Conservation (phyloP, 2,797 vertebrate species). For the Acanthopagrus latus region DNA sequence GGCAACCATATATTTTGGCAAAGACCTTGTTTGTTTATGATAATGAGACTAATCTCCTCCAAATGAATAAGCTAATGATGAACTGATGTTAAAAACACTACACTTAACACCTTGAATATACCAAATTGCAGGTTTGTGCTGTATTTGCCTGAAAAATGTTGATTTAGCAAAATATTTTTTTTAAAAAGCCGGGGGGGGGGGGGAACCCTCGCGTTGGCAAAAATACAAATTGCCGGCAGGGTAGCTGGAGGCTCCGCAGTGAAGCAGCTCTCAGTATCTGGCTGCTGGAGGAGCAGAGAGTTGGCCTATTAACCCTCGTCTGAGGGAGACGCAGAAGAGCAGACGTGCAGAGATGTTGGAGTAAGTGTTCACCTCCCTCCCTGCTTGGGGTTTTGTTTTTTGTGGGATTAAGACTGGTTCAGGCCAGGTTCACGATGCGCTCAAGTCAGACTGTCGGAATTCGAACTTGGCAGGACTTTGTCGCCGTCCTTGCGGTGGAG, state of each 20-base stretch:
- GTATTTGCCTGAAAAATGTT: constrained; percentile 64
- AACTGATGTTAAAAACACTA: constrained; percentile 40
- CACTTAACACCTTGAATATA: constrained; percentile 27
- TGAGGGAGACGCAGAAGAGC: constrained; percentile 52
- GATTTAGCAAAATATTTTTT: constrained; percentile 56
- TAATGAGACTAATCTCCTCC: constrained; percentile 45
- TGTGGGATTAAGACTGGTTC: constrained; percentile 7
- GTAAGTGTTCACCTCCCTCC: constrained; percentile 30
- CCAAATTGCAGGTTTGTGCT: constrained; percentile 42
- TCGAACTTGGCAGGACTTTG: constrained; percentile 14
- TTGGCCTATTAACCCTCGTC: constrained; percentile 68
- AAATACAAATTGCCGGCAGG: constrained; percentile 70
- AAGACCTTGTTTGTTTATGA: constrained; percentile 42
- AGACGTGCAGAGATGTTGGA: constrained; percentile 52
- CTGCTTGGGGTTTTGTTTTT: constrained; percentile 15
- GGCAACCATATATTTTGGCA: constrained; percentile 17
- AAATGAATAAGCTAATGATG: constrained; percentile 46
- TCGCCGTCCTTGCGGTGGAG: not conserved
- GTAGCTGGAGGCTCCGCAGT: constrained; percentile 70
- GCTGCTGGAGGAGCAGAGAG: constrained; percentile 61
- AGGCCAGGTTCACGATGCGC: constrained; percentile 14
- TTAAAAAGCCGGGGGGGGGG: constrained; percentile 3
- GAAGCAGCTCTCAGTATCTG: constrained; percentile 60
- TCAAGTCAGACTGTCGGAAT: constrained; percentile 14
- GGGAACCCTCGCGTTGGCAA: constrained; percentile 61